These are phyloP conservation scores for Temnothorax nylanderi DNA, from an alignment of 1,140 invertebrate genomes.

Conservation along the genomic window DNA sequence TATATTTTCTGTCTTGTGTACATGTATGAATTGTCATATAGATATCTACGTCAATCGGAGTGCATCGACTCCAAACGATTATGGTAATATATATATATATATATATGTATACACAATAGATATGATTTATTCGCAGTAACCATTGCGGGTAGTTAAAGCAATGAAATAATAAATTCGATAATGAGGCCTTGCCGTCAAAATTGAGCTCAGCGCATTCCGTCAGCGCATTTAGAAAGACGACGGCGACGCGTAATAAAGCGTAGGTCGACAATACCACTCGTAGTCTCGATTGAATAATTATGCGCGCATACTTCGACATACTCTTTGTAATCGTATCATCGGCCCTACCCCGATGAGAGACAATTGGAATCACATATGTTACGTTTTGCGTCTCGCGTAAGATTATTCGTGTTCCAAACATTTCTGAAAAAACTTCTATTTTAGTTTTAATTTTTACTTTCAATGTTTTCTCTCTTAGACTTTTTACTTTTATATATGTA, in stretches of 20 bases:
- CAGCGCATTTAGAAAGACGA: slow-evolving; percentile 64
- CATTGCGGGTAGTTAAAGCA: slow-evolving; percentile 61
- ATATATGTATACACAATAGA: neutral
- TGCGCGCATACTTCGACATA: slow-evolving; percentile 57
- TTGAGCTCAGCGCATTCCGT: slow-evolving; percentile 63
- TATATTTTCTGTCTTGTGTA: neutral
- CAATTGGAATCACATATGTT: neutral
- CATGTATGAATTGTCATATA: neutral
- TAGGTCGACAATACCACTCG: slow-evolving; percentile 73
- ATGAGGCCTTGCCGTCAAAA: slow-evolving; percentile 68
- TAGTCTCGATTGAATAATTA: slow-evolving; percentile 80
- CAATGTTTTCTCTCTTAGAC: neutral
- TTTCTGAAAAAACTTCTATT: neutral
- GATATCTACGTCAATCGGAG: slow-evolving; percentile 61
- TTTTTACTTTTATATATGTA: neutral
- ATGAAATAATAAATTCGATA: slow-evolving; percentile 73
- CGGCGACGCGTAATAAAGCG: slow-evolving; percentile 71
- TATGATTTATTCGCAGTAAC: slow-evolving; percentile 64
- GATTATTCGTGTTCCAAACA: neutral
- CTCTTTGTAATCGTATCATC: slow-evolving; percentile 49
- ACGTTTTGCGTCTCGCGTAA: slow-evolving; percentile 6
- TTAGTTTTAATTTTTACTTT: neutral
- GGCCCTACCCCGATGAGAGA: neutral
- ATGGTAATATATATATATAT: slow-evolving; percentile 11
- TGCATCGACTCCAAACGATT: slow-evolving; percentile 64